These are phyloP conservation scores for Odontocerum albicorne DNA, from an alignment of 2,888 invertebrate genomes.

Conservation along the genomic window DNA sequence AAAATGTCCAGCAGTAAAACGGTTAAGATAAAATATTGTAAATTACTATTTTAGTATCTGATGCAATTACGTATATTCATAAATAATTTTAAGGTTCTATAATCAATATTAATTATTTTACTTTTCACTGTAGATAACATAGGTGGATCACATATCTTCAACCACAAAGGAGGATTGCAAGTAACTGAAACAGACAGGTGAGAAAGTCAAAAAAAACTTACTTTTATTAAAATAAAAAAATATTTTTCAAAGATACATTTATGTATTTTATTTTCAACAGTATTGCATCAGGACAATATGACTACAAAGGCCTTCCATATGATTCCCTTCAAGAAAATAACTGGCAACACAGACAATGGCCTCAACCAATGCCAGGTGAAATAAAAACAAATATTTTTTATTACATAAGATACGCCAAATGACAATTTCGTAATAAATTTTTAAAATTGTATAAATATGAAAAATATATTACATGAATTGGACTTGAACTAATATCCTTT, in stretches of 20 bases:
- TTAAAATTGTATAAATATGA: no score
- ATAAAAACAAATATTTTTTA: no score
- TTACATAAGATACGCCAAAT: no score
- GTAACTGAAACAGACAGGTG: conserved; percentile 56
- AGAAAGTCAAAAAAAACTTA: conserved; percentile 4
- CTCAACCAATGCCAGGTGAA: conserved; percentile 30
- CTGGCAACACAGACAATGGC: conserved; percentile 35
- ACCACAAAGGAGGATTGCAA: conserved; percentile 69
- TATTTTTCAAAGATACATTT: background rate
- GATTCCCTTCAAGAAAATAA: conserved; percentile 30
- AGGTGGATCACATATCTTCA: conserved; percentile 67
- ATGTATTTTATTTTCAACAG: conserved; percentile 12
- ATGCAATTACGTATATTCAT: no score
- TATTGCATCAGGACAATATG: conserved; percentile 30
- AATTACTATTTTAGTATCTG: no score
- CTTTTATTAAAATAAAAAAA: background rate
- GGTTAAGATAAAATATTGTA: no score
- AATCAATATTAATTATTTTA: no score
- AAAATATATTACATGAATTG: no score
- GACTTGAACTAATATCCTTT: no score
- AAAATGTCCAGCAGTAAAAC: no score
- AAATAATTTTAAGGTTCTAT: no score
- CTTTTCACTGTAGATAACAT: conserved; percentile 52
- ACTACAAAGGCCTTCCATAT: conserved; percentile 34
- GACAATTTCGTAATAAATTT: no score